Conservation (phyloP, 2,888 invertebrate species). For the Dasysyrphus albostriatus region DNA sequence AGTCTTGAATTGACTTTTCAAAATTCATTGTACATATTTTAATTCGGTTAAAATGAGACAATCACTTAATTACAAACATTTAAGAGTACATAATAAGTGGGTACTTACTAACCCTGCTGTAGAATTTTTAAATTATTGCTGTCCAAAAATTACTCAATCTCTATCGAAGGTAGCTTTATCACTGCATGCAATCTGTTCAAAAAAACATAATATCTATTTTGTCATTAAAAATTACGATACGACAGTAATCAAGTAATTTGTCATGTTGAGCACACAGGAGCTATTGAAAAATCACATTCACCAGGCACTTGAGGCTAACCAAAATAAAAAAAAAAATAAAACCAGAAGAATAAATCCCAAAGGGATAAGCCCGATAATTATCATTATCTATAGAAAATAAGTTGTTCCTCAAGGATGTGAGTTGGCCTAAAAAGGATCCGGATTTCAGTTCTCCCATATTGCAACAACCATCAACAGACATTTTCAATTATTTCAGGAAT, state of each 20-base stretch:
- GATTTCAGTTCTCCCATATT: constrained; percentile 30
- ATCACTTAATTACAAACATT: constrained; percentile 59
- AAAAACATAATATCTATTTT: constrained; percentile 17
- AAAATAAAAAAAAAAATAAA: neutral
- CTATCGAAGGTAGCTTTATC: constrained; percentile 20
- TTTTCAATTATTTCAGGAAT: constrained; percentile 64
- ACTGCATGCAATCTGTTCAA: constrained; percentile 22
- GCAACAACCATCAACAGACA: constrained; percentile 16
- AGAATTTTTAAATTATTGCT: constrained; percentile 5
- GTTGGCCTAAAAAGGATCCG: constrained; percentile 27
- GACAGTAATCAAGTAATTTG: constrained; percentile 73
- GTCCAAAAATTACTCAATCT: constrained; percentile 60
- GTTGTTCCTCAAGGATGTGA: constrained; percentile 58
- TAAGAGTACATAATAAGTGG: neutral
- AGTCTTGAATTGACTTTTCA: too few species aligned
- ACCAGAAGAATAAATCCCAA: constrained; percentile 40
- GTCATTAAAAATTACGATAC: constrained; percentile 42
- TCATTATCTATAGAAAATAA: constrained; percentile 46
- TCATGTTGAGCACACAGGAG: constrained; percentile 52
- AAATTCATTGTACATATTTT: too few species aligned
- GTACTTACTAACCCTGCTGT: neutral
- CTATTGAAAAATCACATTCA: constrained; percentile 59
- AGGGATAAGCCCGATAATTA: constrained; percentile 66
- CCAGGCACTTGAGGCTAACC: constrained; percentile 66
- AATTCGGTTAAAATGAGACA: constrained; percentile 35